These are phyloP conservation scores for Stenurella melanura DNA, from an alignment of 2,888 invertebrate species.

Conservation along the genomic window DNA sequence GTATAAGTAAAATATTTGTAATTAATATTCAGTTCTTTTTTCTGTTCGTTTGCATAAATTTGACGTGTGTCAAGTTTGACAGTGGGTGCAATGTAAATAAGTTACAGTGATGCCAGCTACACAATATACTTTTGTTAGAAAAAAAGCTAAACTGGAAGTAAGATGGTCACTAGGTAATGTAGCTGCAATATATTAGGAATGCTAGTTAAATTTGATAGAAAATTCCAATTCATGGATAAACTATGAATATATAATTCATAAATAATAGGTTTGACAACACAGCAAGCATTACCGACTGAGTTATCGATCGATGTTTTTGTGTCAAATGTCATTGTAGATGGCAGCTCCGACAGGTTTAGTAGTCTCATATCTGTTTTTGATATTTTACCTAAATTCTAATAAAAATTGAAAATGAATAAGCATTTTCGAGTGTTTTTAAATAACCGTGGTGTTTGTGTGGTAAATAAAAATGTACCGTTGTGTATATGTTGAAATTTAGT, in stretches of 20 bases:
- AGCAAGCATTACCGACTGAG: conserved; percentile 24
- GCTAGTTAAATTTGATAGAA: not conserved
- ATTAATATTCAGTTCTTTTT: conserved; percentile 20
- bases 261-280: conserved; percentile 31
- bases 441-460: conserved; percentile 16
- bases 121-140: not conserved
- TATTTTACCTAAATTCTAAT: conserved; percentile 34
- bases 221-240: not conserved
- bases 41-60: conserved; percentile 10
- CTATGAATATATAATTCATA: not conserved
- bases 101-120: conserved; percentile 12
- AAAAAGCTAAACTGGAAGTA: not conserved
- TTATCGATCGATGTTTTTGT: conserved; percentile 55
- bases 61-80: conserved; percentile 26
- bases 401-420: conserved; percentile 40
- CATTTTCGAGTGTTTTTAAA: conserved; percentile 2
- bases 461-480: conserved; percentile 31
- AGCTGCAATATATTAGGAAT: not conserved
- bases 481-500: conserved; percentile 35
- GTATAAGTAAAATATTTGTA: conserved; percentile 2
- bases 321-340: conserved; percentile 60
- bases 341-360: conserved; percentile 53
- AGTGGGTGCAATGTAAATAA: conserved; percentile 4
- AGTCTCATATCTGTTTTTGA: conserved; percentile 52
- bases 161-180: not conserved